Evolutionary conservation across 2,888 invertebrate species (phyloP).

Genomic region (Pyrrhosoma nymphula): DNA sequence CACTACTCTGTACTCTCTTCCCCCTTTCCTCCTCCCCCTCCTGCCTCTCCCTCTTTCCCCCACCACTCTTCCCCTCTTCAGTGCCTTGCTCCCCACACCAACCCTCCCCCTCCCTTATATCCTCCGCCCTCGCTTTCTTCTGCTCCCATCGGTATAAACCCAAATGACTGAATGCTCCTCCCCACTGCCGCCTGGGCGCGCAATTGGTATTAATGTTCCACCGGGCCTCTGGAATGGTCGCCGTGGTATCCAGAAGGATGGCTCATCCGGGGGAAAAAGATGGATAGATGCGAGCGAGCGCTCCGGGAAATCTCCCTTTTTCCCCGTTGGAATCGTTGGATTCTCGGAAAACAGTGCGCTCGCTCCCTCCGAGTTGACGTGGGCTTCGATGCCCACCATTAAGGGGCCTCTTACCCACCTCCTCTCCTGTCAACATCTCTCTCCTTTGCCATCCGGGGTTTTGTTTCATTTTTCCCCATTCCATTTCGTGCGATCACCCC

Average conservation of each 20-base stretch:
- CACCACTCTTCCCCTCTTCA: neutral
- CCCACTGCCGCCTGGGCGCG: neutral
- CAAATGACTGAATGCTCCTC: slow-evolving; percentile 63
- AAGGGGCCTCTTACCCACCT: neutral
- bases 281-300: slow-evolving; percentile 55
- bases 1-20: neutral
- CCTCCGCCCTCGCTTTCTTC: neutral
- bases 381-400: slow-evolving; percentile 38
- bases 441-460: neutral
- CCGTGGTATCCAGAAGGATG: slow-evolving; percentile 60
- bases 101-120: neutral
- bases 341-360: slow-evolving; percentile 34
- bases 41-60: neutral
- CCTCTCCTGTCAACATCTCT: neutral
- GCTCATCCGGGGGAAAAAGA: slow-evolving; percentile 55
- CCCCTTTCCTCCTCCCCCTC: slow-evolving; percentile 1
- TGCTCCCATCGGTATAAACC: slow-evolving; percentile 52
- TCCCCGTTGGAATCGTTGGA: slow-evolving; percentile 44
- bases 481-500: neutral
- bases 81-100: neutral
- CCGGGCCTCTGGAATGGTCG: slow-evolving; percentile 34
- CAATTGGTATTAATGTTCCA: slow-evolving; percentile 66
- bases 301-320: slow-evolving; percentile 14
- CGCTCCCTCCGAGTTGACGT: slow-evolving; percentile 32
- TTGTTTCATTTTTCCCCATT: neutral